Conservation (phyloP, 2,113 vertebrate genomes). For the Stercorarius parasiticus region DNA sequence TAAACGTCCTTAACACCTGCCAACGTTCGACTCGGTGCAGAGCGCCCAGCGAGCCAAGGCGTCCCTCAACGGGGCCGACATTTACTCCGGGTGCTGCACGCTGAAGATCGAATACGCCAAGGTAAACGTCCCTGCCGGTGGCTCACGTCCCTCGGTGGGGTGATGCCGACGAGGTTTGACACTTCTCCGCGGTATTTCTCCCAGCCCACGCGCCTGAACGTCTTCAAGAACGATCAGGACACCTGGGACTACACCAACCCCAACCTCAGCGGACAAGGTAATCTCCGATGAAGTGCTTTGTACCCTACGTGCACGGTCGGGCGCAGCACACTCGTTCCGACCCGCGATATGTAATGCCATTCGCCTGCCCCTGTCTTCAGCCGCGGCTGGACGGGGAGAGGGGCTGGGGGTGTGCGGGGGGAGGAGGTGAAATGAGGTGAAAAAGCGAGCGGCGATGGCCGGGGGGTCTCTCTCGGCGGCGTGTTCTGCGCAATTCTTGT, state of each 20-base stretch:
- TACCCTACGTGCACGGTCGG: slow-evolving; percentile 25
- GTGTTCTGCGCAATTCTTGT: background rate
- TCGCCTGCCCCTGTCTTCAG: slow-evolving; percentile 45
- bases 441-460: background rate
- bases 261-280: slow-evolving; percentile 94
- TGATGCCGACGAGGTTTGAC: too few species aligned
- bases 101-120: slow-evolving; percentile 97
- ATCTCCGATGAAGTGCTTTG: slow-evolving; percentile 37
- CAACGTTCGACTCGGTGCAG: slow-evolving; percentile 92
- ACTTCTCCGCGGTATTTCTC: background rate
- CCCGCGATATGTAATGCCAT: slow-evolving; percentile 74
- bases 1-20: slow-evolving; percentile 69
- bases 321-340: slow-evolving; percentile 37
- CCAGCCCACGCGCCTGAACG: slow-evolving; percentile 93
- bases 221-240: slow-evolving; percentile 97
- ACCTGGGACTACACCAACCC: slow-evolving; percentile 98
- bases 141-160: fast-evolving
- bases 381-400: background rate
- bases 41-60: slow-evolving; percentile 95
- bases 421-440: too few species aligned
- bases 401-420: too few species aligned
- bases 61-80: slow-evolving; percentile 93
- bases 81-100: slow-evolving; percentile 95
- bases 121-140: slow-evolving; percentile 62
- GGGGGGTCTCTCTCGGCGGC: background rate